A percentile compares a stretch with the other conserved stretches of the same genome.
These are phyloP conservation scores for Ptiloglossa arizonensis DNA, from an alignment of 1,140 invertebrate genomes.

Conservation along the genomic window DNA sequence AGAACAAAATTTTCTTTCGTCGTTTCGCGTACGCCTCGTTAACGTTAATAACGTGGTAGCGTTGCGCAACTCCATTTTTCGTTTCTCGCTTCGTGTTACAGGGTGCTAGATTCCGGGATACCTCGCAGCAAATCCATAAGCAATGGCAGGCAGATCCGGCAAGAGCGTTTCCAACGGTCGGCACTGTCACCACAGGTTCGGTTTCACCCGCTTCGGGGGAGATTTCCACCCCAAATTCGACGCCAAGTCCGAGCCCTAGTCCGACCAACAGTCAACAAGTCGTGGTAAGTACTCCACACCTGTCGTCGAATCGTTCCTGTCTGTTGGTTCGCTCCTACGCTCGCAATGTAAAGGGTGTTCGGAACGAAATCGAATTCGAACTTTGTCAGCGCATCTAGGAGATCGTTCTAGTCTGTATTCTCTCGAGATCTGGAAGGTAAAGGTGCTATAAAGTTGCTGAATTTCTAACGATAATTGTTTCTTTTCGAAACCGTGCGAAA, in stretches of 20 bases:
- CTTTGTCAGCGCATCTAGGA: no score
- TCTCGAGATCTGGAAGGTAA: no score
- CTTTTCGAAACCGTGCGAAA: no score
- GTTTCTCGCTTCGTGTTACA: conserved; percentile 31
- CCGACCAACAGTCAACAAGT: conserved; percentile 76
- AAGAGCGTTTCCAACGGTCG: conserved; percentile 79
- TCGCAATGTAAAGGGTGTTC: no score
- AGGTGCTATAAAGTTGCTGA: no score
- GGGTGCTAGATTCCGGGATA: conserved; percentile 80
- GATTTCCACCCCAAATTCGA: conserved; percentile 75
- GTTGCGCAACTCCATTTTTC: background rate
- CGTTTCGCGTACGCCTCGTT: no score
- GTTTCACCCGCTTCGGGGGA: conserved; percentile 67
- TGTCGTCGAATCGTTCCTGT: conserved; percentile 11
- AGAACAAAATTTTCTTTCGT: no score
- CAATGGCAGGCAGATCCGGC: conserved; percentile 80
- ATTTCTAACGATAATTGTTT: no score
- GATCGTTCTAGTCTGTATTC: no score
- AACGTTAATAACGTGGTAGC: no score
- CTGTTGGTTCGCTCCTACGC: no score
- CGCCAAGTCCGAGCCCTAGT: conserved; percentile 78
- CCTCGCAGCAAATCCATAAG: conserved; percentile 80
- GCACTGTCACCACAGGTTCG: conserved; percentile 65
- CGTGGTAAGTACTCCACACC: conserved; percentile 67
- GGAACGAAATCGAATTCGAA: no score